These are phyloP conservation scores for Rhinolophus sinicus DNA, from an alignment of 2,113 vertebrate species.

Conservation along the genomic window DNA sequence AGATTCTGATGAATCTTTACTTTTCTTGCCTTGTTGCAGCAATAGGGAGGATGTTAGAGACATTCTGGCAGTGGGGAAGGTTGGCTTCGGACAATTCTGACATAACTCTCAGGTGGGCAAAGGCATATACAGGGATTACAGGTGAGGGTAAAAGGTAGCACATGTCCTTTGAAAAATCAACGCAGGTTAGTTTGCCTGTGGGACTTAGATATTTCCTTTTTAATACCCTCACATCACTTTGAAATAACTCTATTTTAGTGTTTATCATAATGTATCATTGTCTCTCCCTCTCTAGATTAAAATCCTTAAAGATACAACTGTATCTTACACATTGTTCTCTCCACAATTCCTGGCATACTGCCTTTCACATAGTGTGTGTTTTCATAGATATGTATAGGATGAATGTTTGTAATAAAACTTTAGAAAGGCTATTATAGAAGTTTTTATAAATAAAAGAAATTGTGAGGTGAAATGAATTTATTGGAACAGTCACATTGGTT, in stretches of 20 bases:
- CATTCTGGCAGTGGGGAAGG: background rate
- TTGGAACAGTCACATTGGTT: background rate
- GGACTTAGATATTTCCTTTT: background rate
- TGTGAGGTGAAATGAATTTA: slow-evolving; percentile 9
- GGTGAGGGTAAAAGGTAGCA: background rate
- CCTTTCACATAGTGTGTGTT: background rate
- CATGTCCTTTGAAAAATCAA: background rate
- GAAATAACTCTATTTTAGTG: background rate
- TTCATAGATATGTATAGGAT: background rate
- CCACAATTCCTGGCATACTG: background rate
- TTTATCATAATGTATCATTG: background rate
- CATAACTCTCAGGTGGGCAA: background rate
- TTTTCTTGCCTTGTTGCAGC: too few species aligned
- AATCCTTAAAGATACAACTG: background rate
- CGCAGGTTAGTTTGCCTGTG: background rate
- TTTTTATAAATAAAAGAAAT: slow-evolving; percentile 46
- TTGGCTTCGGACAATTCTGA: background rate
- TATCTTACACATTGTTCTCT: background rate
- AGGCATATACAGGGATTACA: too few species aligned
- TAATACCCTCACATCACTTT: background rate
- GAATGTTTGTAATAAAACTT: background rate
- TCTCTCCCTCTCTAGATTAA: background rate
- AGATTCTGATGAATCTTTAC: background rate
- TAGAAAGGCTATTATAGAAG: background rate
- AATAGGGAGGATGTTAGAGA: too few species aligned